phyloP scores from a whole-genome alignment of 2,888 invertebrate genomes.

The Dascillus cervinus region DNA sequence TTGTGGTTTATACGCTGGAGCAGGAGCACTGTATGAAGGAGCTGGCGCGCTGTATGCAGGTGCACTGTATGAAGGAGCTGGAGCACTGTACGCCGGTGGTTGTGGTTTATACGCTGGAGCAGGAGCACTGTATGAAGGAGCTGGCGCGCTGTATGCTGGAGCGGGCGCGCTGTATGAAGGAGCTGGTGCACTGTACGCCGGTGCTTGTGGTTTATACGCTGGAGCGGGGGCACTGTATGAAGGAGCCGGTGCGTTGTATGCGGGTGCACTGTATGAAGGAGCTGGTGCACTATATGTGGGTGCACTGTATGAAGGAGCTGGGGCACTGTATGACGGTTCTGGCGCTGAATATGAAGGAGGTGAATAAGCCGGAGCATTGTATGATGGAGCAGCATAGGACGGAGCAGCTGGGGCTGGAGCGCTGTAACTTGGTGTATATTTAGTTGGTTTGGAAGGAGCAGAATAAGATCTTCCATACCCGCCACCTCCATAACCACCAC shows the following conservation, averaged over 20 bases:
- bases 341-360: constrained; percentile 13
- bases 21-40: constrained; percentile 5
- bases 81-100: too few relatives aligned
- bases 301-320: constrained; percentile 16
- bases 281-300: constrained; percentile 7
- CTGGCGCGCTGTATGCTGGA: too few relatives aligned
- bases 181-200: too few relatives aligned
- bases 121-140: too few relatives aligned
- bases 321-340: constrained; percentile 13
- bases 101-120: too few relatives aligned
- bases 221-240: constrained; percentile 14
- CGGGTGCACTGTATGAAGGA: constrained; percentile 6
- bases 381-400: constrained; percentile 7
- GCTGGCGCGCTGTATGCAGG: constrained; percentile 12
- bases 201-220: too few relatives aligned
- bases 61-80: too few relatives aligned
- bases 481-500: constrained; percentile 16
- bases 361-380: constrained; percentile 12
- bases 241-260: constrained; percentile 10
- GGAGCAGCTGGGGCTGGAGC: constrained; percentile 6
- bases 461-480: constrained; percentile 4
- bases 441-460: background rate
- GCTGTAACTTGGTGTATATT: constrained; percentile 5
- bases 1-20: too few relatives aligned
- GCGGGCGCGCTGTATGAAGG: too few relatives aligned